phyloP scores from a whole-genome alignment of 1,140 invertebrate genomes.

The Epicauta chinensis region DNA sequence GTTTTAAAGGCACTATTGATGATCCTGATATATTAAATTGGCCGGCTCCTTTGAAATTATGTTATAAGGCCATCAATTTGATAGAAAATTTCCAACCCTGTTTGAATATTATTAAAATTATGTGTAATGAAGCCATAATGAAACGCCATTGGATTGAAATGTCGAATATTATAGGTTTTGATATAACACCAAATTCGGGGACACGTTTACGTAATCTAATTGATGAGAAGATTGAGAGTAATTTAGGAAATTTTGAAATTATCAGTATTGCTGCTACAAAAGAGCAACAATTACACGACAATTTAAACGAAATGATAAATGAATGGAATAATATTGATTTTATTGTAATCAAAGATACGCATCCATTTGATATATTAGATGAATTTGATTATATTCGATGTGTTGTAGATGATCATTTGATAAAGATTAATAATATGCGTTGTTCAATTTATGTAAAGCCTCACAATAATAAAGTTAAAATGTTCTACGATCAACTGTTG shows the following conservation, averaged over 20 bases:
- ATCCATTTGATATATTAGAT: conserved; percentile 52
- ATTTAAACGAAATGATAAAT: conserved; percentile 69
- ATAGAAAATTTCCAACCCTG: conserved; percentile 76
- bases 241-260: conserved; percentile 71
- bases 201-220: conserved; percentile 77
- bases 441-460: conserved; percentile 87
- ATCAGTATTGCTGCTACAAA: conserved; percentile 84
- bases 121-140: conserved; percentile 79
- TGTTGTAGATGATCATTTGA: conserved; percentile 78
- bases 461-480: conserved; percentile 63
- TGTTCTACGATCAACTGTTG: conserved; percentile 73
- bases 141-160: conserved; percentile 87
- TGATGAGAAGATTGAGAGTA: conserved; percentile 57
- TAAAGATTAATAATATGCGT: conserved; percentile 79
- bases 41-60: conserved; percentile 68
- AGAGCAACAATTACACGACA: conserved; percentile 71
- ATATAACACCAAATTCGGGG: conserved; percentile 75
- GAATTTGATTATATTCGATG: conserved; percentile 77
- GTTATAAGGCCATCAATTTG: conserved; percentile 48
- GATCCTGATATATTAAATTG: conserved; percentile 68
- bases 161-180: conserved; percentile 70
- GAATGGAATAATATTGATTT: conserved; percentile 77
- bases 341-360: conserved; percentile 20
- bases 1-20: conserved; percentile 63
- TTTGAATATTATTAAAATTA: conserved; percentile 69